Percentiles rank a stretch among this genome's conserved stretches.
Evolutionary conservation across 2,888 invertebrate genomes (phyloP).

Genomic region (Itoplectis maculator): DNA sequence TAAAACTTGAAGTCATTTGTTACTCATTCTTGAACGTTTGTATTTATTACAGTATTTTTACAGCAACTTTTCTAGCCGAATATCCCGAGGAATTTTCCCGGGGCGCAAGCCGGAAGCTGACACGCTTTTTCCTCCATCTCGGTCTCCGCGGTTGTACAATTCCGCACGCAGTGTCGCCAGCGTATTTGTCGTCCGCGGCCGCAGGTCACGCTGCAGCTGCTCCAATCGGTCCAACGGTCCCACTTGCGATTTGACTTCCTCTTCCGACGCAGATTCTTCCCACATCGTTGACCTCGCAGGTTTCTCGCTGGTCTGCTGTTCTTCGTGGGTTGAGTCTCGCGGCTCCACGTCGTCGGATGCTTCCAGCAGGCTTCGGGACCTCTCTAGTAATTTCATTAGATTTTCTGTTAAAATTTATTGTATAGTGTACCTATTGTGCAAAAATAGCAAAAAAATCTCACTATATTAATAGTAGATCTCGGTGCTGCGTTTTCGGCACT

Average conservation of each 20-base stretch:
- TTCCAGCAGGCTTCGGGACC: slow-evolving; percentile 46
- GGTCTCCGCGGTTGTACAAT: slow-evolving; percentile 83
- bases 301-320: slow-evolving; percentile 29
- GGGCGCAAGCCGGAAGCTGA: slow-evolving; percentile 85
- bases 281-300: slow-evolving; percentile 23
- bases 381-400: slow-evolving; percentile 18
- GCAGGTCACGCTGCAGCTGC: slow-evolving; percentile 88
- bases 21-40: slow-evolving; percentile 61
- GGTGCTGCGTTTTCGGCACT: slow-evolving; percentile 24
- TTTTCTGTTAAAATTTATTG: no score
- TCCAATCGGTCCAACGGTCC: slow-evolving; percentile 87
- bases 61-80: slow-evolving; percentile 73
- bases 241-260: slow-evolving; percentile 77
- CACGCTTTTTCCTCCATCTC: slow-evolving; percentile 86
- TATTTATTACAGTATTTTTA: not conserved
- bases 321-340: not conserved
- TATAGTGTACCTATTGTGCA: not conserved
- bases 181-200: slow-evolving; percentile 87
- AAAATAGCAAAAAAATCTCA: slow-evolving; percentile 47
- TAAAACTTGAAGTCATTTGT: slow-evolving; percentile 80
- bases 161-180: slow-evolving; percentile 85
- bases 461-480: slow-evolving; percentile 30
- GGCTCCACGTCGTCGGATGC: slow-evolving; percentile 7
- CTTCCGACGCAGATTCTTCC: slow-evolving; percentile 46
- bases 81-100: slow-evolving; percentile 80